Base-by-base conservation (phyloP, 2,797 vertebrate species). In the Anabas testudineus region DNA sequence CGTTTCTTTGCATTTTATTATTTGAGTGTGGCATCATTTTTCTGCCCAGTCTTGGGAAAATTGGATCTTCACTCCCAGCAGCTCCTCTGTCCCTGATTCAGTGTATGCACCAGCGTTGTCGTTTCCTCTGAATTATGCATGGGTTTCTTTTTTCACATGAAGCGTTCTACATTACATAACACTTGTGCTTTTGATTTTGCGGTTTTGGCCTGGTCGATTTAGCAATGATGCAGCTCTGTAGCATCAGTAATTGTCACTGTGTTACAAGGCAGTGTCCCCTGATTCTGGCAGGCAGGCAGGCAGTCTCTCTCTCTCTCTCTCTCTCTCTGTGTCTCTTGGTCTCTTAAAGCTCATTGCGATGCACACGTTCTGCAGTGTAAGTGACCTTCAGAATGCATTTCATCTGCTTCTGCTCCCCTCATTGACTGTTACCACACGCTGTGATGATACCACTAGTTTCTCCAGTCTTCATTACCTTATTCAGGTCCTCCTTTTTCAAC, bases 361-460 rank as follows among this genome's bases (percentile, higher is more conserved):
- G 84, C 79, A 80, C 81, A 72, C 26, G 43, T 91, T 89, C 85
- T 87, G 91, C 90, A 78, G 90, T 90, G 62, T 61, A 48, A 76
- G 79, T 93, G 92, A 93, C 93, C 93, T 93, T 94, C 91, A 92
- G 87, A 89, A 76, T 75, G 14, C 58, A 80, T 90, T 84, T 88
- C 63, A 82, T 86, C 74, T 77, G 65, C 64, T 74, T 77, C 53
- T 34, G 61, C 75, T 74, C 71, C 64, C 63, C 66, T 69, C 75
- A 37, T 77, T 37, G 15, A 7, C 67, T 45, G 61, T 39, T 53
- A 76, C 34, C 46, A 66, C 61, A 30, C 62, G 28, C 74, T 21
- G 42, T 68, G 43, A 69, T 71, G 54, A 84, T 80, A 74, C 18
- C 45, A 22, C 7, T 47, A 16, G 10, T 55, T 42, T 47, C 56